These are phyloP conservation scores for Bubalus kerabau DNA, from an alignment of 2,113 vertebrate genomes.

Conservation along the genomic window DNA sequence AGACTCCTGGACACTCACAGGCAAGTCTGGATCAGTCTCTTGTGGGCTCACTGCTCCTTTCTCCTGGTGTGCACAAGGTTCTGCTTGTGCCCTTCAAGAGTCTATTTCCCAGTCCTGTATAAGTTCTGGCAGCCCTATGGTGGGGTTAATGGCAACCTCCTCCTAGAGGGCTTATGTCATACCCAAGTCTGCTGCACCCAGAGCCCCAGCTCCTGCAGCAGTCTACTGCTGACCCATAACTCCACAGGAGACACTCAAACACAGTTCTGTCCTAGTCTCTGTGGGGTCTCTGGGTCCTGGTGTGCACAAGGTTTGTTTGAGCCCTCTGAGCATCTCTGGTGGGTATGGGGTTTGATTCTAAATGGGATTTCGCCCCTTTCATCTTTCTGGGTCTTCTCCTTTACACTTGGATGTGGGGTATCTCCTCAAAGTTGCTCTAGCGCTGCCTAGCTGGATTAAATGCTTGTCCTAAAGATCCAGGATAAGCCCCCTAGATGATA, in stretches of 20 bases:
- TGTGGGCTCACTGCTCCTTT: neutral
- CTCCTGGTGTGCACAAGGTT: neutral
- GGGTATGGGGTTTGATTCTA: neutral
- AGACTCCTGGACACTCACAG: neutral
- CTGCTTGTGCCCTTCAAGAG: neutral
- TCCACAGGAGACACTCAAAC: neutral
- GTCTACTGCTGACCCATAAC: neutral
- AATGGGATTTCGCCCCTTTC: neutral
- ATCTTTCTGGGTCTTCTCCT: neutral
- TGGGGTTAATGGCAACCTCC: neutral
- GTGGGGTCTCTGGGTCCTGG: neutral
- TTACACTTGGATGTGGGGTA: neutral
- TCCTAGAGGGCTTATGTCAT: neutral
- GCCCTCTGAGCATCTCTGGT: neutral
- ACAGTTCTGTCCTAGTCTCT: neutral
- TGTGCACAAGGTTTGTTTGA: neutral
- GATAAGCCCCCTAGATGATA: neutral
- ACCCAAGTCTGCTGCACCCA: neutral
- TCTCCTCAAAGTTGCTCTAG: rapidly evolving
- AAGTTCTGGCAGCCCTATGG: neutral
- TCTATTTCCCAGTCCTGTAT: neutral
- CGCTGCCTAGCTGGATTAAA: rapidly evolving
- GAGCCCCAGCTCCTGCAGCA: neutral
- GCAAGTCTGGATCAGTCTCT: neutral
- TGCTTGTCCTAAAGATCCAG: neutral